A percentile compares a stretch with the other conserved stretches of the same genome.
Evolutionary conservation across 2,797 vertebrate genomes (phyloP).

Genomic region (Phrynocephalus guinanensis): DNA sequence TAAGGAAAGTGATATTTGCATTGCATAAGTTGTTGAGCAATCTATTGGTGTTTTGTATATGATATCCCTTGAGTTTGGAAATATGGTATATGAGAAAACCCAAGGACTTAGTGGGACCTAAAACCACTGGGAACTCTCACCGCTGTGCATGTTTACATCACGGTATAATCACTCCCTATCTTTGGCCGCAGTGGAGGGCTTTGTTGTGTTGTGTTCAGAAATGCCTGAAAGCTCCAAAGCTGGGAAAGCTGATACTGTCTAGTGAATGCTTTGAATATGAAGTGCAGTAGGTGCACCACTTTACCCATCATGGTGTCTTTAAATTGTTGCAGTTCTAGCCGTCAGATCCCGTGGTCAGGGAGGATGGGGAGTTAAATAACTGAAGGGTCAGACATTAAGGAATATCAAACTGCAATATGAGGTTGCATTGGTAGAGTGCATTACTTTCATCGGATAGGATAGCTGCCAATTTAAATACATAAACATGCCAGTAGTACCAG

Average conservation of each 20-base stretch:
- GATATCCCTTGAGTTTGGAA: too few species aligned
- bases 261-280: too few species aligned
- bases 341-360: too few species aligned
- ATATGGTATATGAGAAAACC: neutral
- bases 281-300: too few species aligned
- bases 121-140: neutral
- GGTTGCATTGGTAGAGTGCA: neutral
- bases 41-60: too few species aligned
- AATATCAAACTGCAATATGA: neutral
- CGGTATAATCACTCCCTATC: neutral
- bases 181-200: neutral
- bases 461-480: neutral
- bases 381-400: too few species aligned
- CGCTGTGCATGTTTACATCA: neutral
- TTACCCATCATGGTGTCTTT: too few species aligned
- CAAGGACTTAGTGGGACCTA: neutral
- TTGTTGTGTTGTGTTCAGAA: neutral
- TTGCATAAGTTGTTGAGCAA: too few species aligned
- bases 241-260: neutral
- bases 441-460: neutral
- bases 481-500: neutral
- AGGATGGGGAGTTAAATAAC: too few species aligned
- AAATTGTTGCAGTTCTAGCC: too few species aligned
- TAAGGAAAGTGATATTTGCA: too few species aligned
- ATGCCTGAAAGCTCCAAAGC: neutral